Evolutionary conservation across 2,113 vertebrate species (phyloP).

Genomic region (Orthonyx spaldingii): DNA sequence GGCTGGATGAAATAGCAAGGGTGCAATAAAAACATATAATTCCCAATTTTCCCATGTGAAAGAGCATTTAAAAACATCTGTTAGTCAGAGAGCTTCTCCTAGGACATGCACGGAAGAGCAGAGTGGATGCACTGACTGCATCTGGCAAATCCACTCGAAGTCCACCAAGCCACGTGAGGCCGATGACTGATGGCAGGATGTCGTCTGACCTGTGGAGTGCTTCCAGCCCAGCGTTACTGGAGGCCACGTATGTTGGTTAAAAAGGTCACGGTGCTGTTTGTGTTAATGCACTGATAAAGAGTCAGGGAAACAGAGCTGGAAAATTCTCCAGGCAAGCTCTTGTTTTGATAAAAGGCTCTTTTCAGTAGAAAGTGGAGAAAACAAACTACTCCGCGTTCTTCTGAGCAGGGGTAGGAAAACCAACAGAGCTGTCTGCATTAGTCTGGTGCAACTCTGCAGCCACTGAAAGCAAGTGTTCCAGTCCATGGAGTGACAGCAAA

Average conservation of each 20-base stretch:
- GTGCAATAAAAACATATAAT: neutral
- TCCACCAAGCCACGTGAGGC: neutral
- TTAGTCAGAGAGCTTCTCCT: neutral
- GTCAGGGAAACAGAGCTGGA: neutral
- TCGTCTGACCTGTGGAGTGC: neutral
- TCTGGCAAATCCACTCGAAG: neutral
- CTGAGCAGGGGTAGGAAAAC: neutral
- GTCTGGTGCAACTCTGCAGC: neutral
- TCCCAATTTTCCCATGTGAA: slow-evolving; percentile 33
- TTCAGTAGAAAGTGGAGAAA: neutral
- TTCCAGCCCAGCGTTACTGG: neutral
- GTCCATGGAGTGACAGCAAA: neutral
- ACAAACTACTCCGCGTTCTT: neutral
- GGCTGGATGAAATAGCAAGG: neutral
- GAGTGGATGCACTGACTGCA: neutral
- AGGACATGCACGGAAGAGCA: neutral
- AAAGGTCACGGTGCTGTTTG: neutral
- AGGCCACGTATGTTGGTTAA: neutral
- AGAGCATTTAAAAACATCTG: slow-evolving; percentile 29
- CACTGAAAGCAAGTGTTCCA: neutral
- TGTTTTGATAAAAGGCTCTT: neutral
- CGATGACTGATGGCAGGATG: neutral
- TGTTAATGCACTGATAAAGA: slow-evolving; percentile 20
- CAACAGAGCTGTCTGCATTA: neutral
- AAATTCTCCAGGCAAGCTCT: neutral